Conservation (phyloP, 2,888 invertebrate genomes). For the Drosophila fulvimacula region DNA sequence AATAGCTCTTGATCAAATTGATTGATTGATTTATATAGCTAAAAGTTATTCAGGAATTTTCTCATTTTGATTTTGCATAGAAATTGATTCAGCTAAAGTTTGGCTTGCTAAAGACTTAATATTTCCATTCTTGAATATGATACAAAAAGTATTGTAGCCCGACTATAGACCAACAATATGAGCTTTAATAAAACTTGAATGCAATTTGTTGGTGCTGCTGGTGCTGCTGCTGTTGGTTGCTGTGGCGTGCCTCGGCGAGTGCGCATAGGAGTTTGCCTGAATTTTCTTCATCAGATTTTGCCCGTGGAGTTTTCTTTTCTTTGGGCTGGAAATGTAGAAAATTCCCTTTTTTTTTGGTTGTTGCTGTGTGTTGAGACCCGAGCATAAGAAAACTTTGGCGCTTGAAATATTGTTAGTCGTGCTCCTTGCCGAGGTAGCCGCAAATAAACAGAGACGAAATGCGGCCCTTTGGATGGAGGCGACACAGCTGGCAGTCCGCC, state of each 20-base stretch:
- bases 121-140: not conserved
- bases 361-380: conserved; percentile 47
- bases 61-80: too few relatives aligned
- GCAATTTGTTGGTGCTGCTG: conserved; percentile 20
- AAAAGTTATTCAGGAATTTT: not conserved
- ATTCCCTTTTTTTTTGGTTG: conserved; percentile 20
- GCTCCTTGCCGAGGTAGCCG: conserved; percentile 28
- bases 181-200: conserved; percentile 11
- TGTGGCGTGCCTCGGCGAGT: conserved; percentile 29
- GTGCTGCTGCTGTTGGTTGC: conserved; percentile 10
- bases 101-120: not conserved
- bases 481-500: conserved; percentile 62
- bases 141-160: not conserved
- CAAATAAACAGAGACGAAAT: conserved; percentile 41
- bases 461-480: conserved; percentile 25
- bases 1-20: not conserved
- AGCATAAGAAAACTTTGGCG: conserved; percentile 64
- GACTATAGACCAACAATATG: conserved; percentile 3
- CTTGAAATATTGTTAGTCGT: conserved; percentile 75
- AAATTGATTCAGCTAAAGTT: not conserved
- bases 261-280: conserved; percentile 32
- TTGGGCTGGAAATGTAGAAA: conserved; percentile 23
- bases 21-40: not conserved
- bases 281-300: conserved; percentile 60
- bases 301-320: conserved; percentile 55